These are phyloP conservation scores for Tetropium fuscum DNA, from an alignment of 2,888 invertebrate genomes.

Conservation along the genomic window DNA sequence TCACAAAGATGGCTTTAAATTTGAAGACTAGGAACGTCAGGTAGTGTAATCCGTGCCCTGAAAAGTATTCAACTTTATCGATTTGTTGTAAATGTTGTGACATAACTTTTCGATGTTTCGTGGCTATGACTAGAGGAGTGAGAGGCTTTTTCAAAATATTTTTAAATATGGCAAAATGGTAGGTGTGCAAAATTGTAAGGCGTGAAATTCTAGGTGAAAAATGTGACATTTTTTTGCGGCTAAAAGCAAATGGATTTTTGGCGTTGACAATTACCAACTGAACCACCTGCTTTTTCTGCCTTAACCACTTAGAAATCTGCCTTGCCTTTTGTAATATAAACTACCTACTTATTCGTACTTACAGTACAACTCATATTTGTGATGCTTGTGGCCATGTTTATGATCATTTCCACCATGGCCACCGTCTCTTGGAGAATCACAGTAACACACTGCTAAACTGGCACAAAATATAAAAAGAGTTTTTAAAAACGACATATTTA, in stretches of 20 bases:
- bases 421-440: conserved; percentile 25
- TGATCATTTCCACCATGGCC: too few relatives aligned
- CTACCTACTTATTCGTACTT: conserved; percentile 29
- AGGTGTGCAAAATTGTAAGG: too few relatives aligned
- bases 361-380: conserved; percentile 33
- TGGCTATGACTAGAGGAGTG: too few relatives aligned
- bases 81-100: too few relatives aligned
- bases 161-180: not conserved
- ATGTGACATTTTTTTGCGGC: too few relatives aligned
- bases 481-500: conserved; percentile 16
- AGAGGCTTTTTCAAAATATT: not conserved
- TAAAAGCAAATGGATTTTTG: too few relatives aligned
- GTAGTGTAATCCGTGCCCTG: conserved; percentile 56
- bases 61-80: conserved; percentile 31
- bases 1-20: conserved; percentile 57
- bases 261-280: too few relatives aligned
- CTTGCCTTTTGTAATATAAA: too few relatives aligned
- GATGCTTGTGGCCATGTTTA: conserved; percentile 33
- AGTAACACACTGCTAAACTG: conserved; percentile 32
- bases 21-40: conserved; percentile 60
- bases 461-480: conserved; percentile 13
- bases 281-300: too few relatives aligned
- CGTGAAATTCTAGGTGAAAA: too few relatives aligned
- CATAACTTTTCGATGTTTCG: too few relatives aligned
- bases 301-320: too few relatives aligned